Conservation (phyloP, 1,140 invertebrate species). For the Episyrphus balteatus region DNA sequence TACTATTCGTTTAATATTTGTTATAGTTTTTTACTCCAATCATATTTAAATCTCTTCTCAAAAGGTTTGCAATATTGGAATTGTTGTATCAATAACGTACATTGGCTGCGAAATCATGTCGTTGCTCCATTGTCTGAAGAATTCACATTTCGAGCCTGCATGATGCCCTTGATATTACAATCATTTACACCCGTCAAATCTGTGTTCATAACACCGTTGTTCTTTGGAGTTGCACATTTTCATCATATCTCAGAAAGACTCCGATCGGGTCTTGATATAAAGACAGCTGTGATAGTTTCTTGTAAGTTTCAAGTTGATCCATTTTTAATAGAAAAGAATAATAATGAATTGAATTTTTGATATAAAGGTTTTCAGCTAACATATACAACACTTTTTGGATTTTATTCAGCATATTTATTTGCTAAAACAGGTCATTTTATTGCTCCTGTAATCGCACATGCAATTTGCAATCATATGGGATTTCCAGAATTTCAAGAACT, state of each 20-base stretch:
- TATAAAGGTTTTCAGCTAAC: constrained; percentile 73
- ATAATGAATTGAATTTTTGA: not conserved
- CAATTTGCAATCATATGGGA: constrained; percentile 95
- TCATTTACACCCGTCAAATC: constrained; percentile 63
- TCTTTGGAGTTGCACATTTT: constrained; percentile 89
- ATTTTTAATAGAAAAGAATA: constrained; percentile 1
- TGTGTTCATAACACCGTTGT: constrained; percentile 76
- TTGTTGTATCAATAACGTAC: constrained; percentile 55
- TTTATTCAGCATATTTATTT: constrained; percentile 86
- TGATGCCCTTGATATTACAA: constrained; percentile 80
- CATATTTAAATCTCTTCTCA: not conserved
- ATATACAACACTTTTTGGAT: constrained; percentile 88
- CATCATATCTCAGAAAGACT: constrained; percentile 81
- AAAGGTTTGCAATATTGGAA: constrained; percentile 67
- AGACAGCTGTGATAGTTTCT: constrained; percentile 54
- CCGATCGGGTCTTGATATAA: constrained; percentile 53
- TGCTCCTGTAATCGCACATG: constrained; percentile 79
- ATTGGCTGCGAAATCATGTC: constrained; percentile 81
- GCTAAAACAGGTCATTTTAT: constrained; percentile 73
- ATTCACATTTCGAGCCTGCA: constrained; percentile 88
- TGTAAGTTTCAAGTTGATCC: constrained; percentile 42
- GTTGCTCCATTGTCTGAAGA: constrained; percentile 91
- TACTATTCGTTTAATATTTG: no score
- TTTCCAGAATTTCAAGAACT: constrained; percentile 81
- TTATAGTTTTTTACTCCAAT: not conserved